These are phyloP conservation scores for Drosophila flavopinicola DNA, from an alignment of 2,888 invertebrate genomes.

Conservation along the genomic window DNA sequence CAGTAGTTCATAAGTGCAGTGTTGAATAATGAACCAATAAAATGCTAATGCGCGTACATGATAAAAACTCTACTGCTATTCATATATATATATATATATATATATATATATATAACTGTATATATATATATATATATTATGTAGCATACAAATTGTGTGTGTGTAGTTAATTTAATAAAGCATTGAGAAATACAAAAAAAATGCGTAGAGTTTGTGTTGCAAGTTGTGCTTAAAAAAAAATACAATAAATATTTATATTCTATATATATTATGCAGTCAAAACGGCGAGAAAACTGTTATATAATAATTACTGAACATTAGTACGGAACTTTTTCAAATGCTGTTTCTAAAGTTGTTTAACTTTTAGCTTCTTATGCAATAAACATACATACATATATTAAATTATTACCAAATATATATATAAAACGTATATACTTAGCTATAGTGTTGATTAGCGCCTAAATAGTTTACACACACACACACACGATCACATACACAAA, in stretches of 20 bases:
- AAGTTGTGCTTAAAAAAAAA: constrained; percentile 29
- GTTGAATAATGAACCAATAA: constrained; percentile 54
- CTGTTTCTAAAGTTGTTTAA: constrained; percentile 57
- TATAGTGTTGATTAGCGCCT: constrained; percentile 64
- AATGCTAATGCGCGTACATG: constrained; percentile 20
- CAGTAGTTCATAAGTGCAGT: constrained; percentile 52
- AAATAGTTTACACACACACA: constrained; percentile 49
- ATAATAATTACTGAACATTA: constrained; percentile 34
- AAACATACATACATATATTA: constrained; percentile 50
- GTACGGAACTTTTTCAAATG: constrained; percentile 46
- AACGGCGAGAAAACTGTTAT: constrained; percentile 23
- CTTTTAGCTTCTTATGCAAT: constrained; percentile 69
- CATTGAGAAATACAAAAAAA: neutral
- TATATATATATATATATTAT: constrained; percentile 4
- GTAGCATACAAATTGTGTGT: constrained; percentile 26
- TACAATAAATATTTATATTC: constrained; percentile 27
- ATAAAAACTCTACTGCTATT: neutral
- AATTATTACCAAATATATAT: constrained; percentile 47
- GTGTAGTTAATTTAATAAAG: constrained; percentile 34
- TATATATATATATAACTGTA: constrained; percentile 4
- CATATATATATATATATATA: constrained; percentile 7
- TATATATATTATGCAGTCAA: constrained; percentile 20
- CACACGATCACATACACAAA: constrained; percentile 29
- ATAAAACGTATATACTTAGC: constrained; percentile 48
- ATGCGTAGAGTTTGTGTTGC: constrained; percentile 48